Evolutionary conservation across 1,140 invertebrate genomes (phyloP).

Genomic region (Rhysida immarginata): DNA sequence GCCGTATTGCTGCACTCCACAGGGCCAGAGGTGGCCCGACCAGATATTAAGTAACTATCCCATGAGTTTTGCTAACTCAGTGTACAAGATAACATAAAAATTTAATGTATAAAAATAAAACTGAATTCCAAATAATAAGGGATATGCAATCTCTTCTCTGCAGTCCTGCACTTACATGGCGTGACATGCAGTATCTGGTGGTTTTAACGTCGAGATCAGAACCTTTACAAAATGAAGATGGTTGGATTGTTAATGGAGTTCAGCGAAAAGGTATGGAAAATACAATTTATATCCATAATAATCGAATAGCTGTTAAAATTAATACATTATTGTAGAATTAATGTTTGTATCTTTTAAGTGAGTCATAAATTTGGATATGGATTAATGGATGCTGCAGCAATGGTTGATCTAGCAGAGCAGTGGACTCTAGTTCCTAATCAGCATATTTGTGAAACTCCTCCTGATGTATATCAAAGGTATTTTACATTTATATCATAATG

Average conservation of each 20-base stretch:
- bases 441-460: conserved; percentile 57
- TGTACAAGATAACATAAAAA: too few relatives aligned
- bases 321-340: too few relatives aligned
- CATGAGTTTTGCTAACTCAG: too few relatives aligned
- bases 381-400: conserved; percentile 82
- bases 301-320: too few relatives aligned
- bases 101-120: too few relatives aligned
- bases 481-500: too few relatives aligned
- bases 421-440: conserved; percentile 80
- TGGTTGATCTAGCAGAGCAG: conserved; percentile 68
- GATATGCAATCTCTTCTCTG: conserved; percentile 25
- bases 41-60: too few relatives aligned
- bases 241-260: conserved; percentile 68
- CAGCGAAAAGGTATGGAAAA: conserved; percentile 40
- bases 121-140: too few relatives aligned
- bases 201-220: conserved; percentile 37
- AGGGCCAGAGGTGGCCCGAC: too few relatives aligned
- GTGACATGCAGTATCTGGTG: conserved; percentile 89
- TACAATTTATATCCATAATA: neutral
- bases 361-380: conserved; percentile 93
- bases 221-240: conserved; percentile 57
- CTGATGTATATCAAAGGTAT: conserved; percentile 31
- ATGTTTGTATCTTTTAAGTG: conserved; percentile 37
- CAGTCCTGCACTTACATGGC: conserved; percentile 81
- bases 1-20: too few relatives aligned